Percentiles rank a stretch among this genome's conserved stretches.
phyloP scores from a whole-genome alignment of 64 coral and sea anemone genomes.

The Montipora efflorescens region DNA sequence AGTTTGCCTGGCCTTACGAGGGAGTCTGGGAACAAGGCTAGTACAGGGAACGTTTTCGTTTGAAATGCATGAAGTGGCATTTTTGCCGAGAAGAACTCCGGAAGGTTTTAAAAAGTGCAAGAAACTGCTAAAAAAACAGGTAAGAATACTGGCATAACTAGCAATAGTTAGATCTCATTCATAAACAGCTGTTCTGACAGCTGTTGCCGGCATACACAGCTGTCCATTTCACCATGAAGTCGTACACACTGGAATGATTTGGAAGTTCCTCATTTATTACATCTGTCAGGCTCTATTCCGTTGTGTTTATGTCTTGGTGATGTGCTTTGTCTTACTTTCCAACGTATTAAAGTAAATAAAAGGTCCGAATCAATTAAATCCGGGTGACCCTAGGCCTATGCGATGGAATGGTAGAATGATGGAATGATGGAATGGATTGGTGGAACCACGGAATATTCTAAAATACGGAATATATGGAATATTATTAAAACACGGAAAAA shows the following conservation, averaged over 20 bases:
- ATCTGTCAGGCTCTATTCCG: no score
- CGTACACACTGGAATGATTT: background rate
- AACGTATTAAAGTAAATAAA: no score
- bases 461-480: no score
- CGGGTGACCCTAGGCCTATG: no score
- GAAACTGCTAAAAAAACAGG: constrained; percentile 41
- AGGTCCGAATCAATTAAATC: no score
- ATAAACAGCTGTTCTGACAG: background rate
- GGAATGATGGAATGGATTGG: no score
- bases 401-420: no score
- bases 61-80: background rate
- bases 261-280: background rate
- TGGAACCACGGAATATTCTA: no score
- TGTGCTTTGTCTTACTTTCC: no score
- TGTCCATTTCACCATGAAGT: background rate
- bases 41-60: background rate
- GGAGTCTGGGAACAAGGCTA: constrained; percentile 59
- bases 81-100: background rate
- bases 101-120: constrained; percentile 45
- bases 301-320: no score
- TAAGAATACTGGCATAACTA: constrained; percentile 17
- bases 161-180: background rate
- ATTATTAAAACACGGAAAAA: no score
- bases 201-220: background rate
- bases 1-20: background rate